Base-by-base conservation (phyloP, 2,113 vertebrate genomes). In the Erythrolamprus reginae region DNA sequence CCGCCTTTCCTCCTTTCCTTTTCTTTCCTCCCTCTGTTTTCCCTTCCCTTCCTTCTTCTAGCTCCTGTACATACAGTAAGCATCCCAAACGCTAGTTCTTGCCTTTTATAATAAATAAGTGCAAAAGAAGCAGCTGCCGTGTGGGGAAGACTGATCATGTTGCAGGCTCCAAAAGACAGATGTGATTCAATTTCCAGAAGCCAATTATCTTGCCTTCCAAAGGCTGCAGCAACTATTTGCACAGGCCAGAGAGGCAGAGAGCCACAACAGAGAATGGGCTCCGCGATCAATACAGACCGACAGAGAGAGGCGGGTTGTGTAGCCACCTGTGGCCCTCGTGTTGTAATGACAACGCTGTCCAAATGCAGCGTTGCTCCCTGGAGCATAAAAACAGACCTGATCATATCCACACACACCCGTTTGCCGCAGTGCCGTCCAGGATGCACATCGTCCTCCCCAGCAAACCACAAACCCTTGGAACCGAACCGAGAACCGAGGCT, bases 351-450 rank as follows among this genome's bases (percentile, higher is more conserved):
- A 28, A 93, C 50, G 91, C 95, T 92, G 42, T 93, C 96, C 95
- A 94, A 93, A 93, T 93, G 94, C 96, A 97, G 94, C 96, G 96
- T 95, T n/a, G 56, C 92, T 91, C 96, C 96, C 96, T 86, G 45
- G 93, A 77, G 92, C 87, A 92, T 95, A 89, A 94, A 91, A 94
- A 88, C 58, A 94, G 95, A 93, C 94, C 86, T n/a, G 92, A 50
- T 92, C 4, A 4, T 88, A 1, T 10, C 10, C 23, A n/a, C 7
- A 23, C 8, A 24, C 95, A 92, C 89, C 86, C 47, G 91, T 90
- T 4, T 17, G 33, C 28, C 12, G 52, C 12, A 2, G 86, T 33
- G 58, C 91, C 1, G 84, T 89, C 91, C 95, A 84, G 93, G 94
- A 89, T 23, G 17, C 93, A 94, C 45, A 9, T 86, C 83, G 90